Evolutionary conservation across 2,888 invertebrate species (phyloP).

Genomic region (Unio pictorum): DNA sequence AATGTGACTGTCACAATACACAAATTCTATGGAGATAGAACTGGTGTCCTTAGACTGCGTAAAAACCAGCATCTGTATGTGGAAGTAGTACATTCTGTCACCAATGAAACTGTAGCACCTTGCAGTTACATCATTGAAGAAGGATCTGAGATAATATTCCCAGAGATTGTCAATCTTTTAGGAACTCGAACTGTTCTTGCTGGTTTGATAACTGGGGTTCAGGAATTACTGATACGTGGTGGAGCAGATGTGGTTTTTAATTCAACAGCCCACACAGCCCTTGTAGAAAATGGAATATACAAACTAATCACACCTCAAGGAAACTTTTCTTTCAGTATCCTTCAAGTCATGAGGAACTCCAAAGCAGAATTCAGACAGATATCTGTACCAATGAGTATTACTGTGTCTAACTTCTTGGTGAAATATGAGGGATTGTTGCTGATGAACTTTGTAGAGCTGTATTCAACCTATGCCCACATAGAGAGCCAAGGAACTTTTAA

Average conservation of each 20-base stretch:
- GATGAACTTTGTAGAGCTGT: constrained; percentile 47
- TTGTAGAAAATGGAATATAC: constrained; percentile 52
- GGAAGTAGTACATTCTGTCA: constrained; percentile 51
- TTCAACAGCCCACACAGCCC: constrained; percentile 50
- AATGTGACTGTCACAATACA: constrained; percentile 41
- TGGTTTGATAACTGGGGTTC: constrained; percentile 50
- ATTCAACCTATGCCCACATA: constrained; percentile 44
- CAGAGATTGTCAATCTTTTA: constrained; percentile 43
- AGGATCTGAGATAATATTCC: constrained; percentile 46
- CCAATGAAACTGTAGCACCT: constrained; percentile 53
- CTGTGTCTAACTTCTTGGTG: constrained; percentile 41
- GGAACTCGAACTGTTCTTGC: constrained; percentile 52
- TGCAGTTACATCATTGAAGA: constrained; percentile 53
- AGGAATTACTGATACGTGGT: constrained; percentile 42
- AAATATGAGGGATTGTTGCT: constrained; percentile 49
- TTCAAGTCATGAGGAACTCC: constrained; percentile 46
- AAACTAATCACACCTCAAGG: constrained; percentile 48
- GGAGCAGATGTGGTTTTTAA: constrained; percentile 48
- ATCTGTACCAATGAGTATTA: constrained; percentile 32
- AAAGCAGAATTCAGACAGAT: constrained; percentile 49
- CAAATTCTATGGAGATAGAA: constrained; percentile 51
- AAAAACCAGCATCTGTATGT: constrained; percentile 49
- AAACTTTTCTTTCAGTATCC: constrained; percentile 47
- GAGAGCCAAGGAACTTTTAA: constrained; percentile 54
- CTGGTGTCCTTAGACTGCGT: constrained; percentile 49